Conservation (phyloP, 2,797 vertebrate genomes). For the Microctenopoma lineatum region DNA sequence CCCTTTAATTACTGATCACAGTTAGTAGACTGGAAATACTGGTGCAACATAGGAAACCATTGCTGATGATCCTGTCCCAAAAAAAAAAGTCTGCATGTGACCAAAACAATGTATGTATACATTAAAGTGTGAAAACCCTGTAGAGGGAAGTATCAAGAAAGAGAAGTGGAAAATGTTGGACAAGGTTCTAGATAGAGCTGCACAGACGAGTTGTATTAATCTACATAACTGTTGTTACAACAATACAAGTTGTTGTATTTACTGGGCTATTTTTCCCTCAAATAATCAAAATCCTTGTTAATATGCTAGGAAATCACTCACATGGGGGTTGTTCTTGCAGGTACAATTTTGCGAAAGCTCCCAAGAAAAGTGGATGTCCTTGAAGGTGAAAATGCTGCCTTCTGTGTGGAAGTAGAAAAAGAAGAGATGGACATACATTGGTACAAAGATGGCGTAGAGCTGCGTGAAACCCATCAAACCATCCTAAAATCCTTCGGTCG, state of each 20-base stretch:
- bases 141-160: neutral
- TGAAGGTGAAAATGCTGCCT: conserved; percentile 96
- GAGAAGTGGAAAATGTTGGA: neutral
- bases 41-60: too few relatives aligned
- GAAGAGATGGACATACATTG: conserved; percentile 90
- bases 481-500: conserved; percentile 95
- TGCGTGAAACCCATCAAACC: conserved; percentile 87
- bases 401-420: conserved; percentile 94
- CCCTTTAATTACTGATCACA: too few relatives aligned
- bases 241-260: neutral
- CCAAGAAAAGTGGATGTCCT: conserved; percentile 95
- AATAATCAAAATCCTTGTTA: neutral
- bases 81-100: neutral
- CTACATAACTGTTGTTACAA: neutral
- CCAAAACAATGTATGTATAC: neutral
- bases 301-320: neutral
- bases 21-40: too few relatives aligned
- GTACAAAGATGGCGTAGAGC: conserved; percentile 90
- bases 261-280: neutral
- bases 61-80: too few relatives aligned
- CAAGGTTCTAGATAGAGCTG: neutral
- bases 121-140: neutral
- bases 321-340: conserved; percentile 70
- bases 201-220: neutral
- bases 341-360: conserved; percentile 91